Conservation (phyloP, 2,888 invertebrate genomes). For the Euphydryas editha region DNA sequence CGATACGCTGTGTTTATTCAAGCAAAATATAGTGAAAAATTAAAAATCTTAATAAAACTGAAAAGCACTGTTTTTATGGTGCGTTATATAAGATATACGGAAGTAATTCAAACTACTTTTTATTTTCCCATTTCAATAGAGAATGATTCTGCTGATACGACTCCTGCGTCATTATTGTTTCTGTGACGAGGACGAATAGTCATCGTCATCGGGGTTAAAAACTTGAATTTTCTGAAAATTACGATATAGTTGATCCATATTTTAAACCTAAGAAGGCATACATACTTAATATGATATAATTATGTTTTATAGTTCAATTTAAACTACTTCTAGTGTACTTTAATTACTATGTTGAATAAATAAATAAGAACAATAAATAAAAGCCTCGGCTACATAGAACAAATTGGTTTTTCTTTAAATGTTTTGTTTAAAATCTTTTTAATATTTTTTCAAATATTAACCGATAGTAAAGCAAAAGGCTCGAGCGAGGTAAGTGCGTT, state of each 20-base stretch:
- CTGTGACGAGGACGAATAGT: neutral
- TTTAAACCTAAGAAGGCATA: neutral
- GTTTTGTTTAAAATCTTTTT: too few relatives aligned
- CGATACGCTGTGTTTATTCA: too few relatives aligned
- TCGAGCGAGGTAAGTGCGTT: constrained; percentile 44
- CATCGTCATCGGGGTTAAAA: neutral
- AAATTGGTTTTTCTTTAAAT: too few relatives aligned
- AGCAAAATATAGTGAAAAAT: too few relatives aligned
- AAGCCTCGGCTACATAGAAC: neutral
- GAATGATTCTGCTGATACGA: constrained; percentile 6
- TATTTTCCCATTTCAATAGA: constrained; percentile 10
- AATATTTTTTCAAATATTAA: neutral
- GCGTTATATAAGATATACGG: neutral
- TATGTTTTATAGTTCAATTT: neutral
- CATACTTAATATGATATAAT: neutral
- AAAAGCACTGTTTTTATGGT: neutral
- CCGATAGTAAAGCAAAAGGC: constrained; percentile 21
- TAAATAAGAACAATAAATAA: too few relatives aligned
- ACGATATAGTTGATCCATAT: neutral
- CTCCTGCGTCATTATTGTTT: constrained; percentile 7
- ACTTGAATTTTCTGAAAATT: neutral
- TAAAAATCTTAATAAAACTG: too few relatives aligned
- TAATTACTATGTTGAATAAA: too few relatives aligned
- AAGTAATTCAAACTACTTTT: constrained; percentile 1
- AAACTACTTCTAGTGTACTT: too few relatives aligned